Percentiles rank a stretch among this genome's conserved stretches.
Evolutionary conservation across 1,140 invertebrate genomes (phyloP).

Genomic region (Drosophila nannoptera): DNA sequence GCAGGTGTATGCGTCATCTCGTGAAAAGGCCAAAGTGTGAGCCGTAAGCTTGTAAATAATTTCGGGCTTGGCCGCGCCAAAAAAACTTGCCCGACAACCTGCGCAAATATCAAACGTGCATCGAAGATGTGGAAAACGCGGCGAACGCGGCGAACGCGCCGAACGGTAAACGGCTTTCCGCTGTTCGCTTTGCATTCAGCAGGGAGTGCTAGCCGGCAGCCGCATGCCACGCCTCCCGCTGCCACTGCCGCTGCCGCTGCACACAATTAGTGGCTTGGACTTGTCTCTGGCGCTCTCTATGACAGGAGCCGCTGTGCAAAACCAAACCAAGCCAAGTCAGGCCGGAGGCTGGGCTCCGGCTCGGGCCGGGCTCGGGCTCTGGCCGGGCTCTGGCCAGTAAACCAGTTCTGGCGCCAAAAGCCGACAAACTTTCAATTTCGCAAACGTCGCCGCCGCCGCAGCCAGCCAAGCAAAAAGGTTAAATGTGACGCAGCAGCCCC

Average conservation of each 20-base stretch:
- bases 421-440: conserved; percentile 72
- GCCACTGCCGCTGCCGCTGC: conserved; percentile 10
- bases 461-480: conserved; percentile 56
- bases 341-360: conserved; percentile 17
- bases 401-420: conserved; percentile 63
- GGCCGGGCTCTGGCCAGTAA: conserved; percentile 47
- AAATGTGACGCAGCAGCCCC: conserved; percentile 53
- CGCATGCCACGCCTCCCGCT: conserved; percentile 27
- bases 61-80: conserved; percentile 58
- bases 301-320: conserved; percentile 59
- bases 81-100: conserved; percentile 68
- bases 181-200: conserved; percentile 7
- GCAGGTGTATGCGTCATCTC: conserved; percentile 69
- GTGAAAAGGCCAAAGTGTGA: conserved; percentile 64
- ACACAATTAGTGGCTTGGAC: conserved; percentile 67
- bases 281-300: conserved; percentile 19
- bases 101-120: conserved; percentile 72
- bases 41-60: conserved; percentile 67
- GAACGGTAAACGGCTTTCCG: conserved; percentile 26
- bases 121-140: conserved; percentile 53
- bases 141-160: no score
- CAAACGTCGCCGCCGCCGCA: conserved; percentile 54
- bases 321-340: conserved; percentile 27
- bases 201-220: conserved; percentile 35
- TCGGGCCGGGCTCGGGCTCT: conserved; percentile 11